These are phyloP conservation scores for Chloropsis hardwickii DNA, from an alignment of 2,113 vertebrate genomes.

Conservation along the genomic window DNA sequence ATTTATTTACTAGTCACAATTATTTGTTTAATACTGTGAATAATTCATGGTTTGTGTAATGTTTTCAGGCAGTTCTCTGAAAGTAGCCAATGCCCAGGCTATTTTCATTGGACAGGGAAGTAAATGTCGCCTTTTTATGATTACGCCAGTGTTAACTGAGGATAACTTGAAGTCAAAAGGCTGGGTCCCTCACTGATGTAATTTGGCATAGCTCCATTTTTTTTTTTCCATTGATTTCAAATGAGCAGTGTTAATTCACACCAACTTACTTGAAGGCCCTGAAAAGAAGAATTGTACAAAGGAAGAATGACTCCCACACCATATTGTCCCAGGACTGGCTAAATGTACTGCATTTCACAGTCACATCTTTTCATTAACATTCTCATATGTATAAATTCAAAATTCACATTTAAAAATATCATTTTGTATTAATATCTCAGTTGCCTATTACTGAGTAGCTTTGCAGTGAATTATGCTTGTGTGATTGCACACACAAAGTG, in stretches of 20 bases:
- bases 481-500: neutral
- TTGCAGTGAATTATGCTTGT: neutral
- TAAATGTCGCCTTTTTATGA: slow-evolving; percentile 58
- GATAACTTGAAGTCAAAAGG: slow-evolving; percentile 62
- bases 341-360: neutral
- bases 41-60: slow-evolving; percentile 61
- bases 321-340: slow-evolving; percentile 30
- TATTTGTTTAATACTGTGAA: slow-evolving; percentile 64
- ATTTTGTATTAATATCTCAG: neutral
- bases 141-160: slow-evolving; percentile 60
- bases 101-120: slow-evolving; percentile 49
- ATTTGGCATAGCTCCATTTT: slow-evolving; percentile 46
- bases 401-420: neutral
- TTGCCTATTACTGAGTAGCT: neutral
- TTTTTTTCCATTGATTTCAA: slow-evolving; percentile 34
- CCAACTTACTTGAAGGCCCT: slow-evolving; percentile 9
- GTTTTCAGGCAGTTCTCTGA: slow-evolving; percentile 55
- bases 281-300: slow-evolving; percentile 23
- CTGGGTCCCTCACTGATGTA: slow-evolving; percentile 45
- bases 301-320: slow-evolving; percentile 17
- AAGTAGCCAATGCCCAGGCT: slow-evolving; percentile 50
- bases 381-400: neutral
- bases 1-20: slow-evolving; percentile 68
- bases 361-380: neutral
- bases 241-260: slow-evolving; percentile 53